Base-by-base conservation (phyloP, 2,888 invertebrate species). In the Podotricha telesiphe region DNA sequence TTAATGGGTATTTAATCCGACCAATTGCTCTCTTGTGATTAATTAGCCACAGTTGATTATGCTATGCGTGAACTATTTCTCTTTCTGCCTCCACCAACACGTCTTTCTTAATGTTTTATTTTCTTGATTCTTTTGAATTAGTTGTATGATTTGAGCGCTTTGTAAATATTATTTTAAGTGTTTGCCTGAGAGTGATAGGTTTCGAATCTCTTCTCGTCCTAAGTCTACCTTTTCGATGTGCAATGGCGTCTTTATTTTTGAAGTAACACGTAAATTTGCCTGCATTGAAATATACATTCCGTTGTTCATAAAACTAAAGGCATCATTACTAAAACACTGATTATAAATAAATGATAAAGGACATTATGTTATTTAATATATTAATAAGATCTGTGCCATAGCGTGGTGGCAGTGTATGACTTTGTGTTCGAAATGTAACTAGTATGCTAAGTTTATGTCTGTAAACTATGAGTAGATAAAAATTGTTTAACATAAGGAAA, bases 121-220 rank as follows among this genome's bases (percentile, higher is more conserved):
- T 70, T 74, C 71, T 73, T 74, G 66, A 69, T 68, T 73, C 69
- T 73, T 70, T 73, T 75, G 85, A 80, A 83, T 86, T 88, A 80
- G 79, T 87, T 89, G 89, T 89, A 89, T 90, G 87, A 82, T 87
- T 90, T 82, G 88, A 86, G 85, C 81, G 87, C 86, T 90, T 85
- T 93, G 92, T 93, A 93, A 80, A 93, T 93, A 93, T 91, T 90
- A 87, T 91, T 91, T 91, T 90, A 91, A 89, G 90, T 84, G 86
- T 88, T 86, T 85, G 86, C 85, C 84, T 88, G 89, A 83, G 88
- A 87, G 90, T 90, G 88, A 87, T 90, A 87, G 89, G 87, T 88
- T 87, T 86, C 88, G 92, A 93, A 93, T 93, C 92, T 93, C 92
- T 86, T 85, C 81, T 80, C 79, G 81, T 84, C 81, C 79, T 84